Evolutionary conservation across 1,140 invertebrate species (phyloP).

Genomic region (Tenebrio molitor): DNA sequence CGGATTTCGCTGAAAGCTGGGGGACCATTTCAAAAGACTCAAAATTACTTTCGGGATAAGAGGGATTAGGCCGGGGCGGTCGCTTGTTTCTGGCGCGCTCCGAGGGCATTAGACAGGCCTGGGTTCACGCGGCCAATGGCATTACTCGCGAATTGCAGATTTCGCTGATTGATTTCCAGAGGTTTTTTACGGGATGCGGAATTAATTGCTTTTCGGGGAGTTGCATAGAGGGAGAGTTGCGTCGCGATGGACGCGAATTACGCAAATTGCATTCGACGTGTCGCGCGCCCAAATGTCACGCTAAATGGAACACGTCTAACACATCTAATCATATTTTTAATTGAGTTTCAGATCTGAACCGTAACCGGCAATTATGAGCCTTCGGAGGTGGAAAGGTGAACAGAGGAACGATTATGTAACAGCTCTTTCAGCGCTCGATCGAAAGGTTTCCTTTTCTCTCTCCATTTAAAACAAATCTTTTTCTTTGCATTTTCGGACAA

Average conservation of each 20-base stretch:
- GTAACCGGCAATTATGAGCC: neutral
- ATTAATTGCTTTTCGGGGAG: constrained; percentile 28
- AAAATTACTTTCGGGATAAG: constrained; percentile 68
- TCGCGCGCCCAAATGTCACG: neutral
- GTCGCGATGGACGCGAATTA: neutral
- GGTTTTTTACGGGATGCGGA: constrained; percentile 52
- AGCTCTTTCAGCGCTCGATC: too few relatives aligned
- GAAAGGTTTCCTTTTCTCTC: too few relatives aligned
- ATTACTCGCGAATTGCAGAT: constrained; percentile 61
- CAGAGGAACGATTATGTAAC: too few relatives aligned
- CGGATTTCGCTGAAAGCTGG: constrained; percentile 65
- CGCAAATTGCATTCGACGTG: neutral
- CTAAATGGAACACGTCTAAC: neutral
- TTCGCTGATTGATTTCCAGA: constrained; percentile 59
- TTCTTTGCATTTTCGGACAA: too few relatives aligned
- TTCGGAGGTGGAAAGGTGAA: neutral
- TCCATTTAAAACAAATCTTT: too few relatives aligned
- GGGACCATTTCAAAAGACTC: constrained; percentile 68
- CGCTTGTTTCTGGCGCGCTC: constrained; percentile 64
- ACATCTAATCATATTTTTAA: too few relatives aligned
- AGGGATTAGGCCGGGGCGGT: constrained; percentile 65
- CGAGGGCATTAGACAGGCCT: constrained; percentile 63
- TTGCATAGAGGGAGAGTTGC: neutral
- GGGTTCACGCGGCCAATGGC: constrained; percentile 61
- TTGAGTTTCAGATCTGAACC: too few relatives aligned